These are phyloP conservation scores for Augiades crinisus DNA, from an alignment of 2,888 invertebrate species.

Conservation along the genomic window DNA sequence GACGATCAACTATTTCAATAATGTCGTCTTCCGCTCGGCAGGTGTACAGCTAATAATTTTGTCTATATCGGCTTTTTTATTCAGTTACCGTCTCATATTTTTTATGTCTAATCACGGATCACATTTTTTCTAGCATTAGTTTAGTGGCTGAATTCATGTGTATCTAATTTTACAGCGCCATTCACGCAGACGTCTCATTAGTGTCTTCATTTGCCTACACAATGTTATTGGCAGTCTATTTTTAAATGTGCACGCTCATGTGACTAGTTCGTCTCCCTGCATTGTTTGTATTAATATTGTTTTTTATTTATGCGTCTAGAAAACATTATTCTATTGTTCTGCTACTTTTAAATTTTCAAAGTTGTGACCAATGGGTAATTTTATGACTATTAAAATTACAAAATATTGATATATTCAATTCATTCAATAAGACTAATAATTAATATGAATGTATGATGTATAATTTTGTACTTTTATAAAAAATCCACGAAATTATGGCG, in stretches of 20 bases:
- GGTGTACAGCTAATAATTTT: constrained; percentile 14
- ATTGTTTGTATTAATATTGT: constrained; percentile 14
- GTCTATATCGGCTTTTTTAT: neutral
- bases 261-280: constrained; percentile 19
- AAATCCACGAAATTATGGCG: neutral
- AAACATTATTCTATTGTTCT: no score
- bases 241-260: constrained; percentile 42
- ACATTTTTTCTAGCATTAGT: constrained; percentile 2
- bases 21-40: constrained; percentile 41
- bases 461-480: neutral
- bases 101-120: neutral
- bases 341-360: no score
- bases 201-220: constrained; percentile 59
- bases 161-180: constrained; percentile 52
- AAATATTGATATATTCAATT: no score
- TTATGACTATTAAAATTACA: no score
- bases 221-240: constrained; percentile 63
- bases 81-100: neutral
- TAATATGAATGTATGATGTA: no score
- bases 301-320: neutral
- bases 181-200: constrained; percentile 61
- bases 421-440: no score
- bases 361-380: no score
- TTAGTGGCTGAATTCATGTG: constrained; percentile 37
- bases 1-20: constrained; percentile 60